Conservation (phyloP, 2,113 vertebrate species). For the Hemiprocne comata region DNA sequence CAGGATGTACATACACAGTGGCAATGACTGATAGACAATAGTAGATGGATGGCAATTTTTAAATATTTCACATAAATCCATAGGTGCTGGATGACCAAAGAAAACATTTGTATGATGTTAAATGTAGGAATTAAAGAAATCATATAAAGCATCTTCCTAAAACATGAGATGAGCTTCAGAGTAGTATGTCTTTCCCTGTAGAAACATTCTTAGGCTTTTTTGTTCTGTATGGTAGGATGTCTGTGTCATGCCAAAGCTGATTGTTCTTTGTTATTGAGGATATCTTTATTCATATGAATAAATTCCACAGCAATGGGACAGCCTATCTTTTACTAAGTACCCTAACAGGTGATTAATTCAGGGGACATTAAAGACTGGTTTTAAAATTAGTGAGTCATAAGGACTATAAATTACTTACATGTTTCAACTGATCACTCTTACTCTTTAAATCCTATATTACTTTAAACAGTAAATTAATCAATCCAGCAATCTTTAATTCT, state of each 20-base stretch:
- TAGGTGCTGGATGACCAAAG: background rate
- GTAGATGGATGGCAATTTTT: background rate
- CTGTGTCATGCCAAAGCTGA: background rate
- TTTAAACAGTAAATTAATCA: background rate
- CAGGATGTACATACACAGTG: background rate
- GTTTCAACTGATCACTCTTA: background rate
- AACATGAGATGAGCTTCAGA: background rate
- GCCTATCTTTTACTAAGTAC: background rate
- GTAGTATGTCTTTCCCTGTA: background rate
- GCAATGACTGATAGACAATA: background rate
- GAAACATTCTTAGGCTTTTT: background rate
- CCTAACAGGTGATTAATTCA: background rate
- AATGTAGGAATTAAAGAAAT: background rate
- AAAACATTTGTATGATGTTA: background rate
- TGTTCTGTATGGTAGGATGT: background rate
- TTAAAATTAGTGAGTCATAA: conserved; percentile 10
- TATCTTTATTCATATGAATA: background rate
- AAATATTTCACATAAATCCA: background rate
- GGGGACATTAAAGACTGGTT: background rate
- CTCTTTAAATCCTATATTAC: background rate
- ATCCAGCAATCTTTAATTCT: background rate
- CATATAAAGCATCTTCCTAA: background rate
- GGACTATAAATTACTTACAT: background rate
- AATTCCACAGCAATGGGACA: background rate
- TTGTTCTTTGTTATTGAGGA: background rate